These are phyloP conservation scores for Pheosia gnoma DNA, from an alignment of 2,888 invertebrate genomes.

Conservation along the genomic window DNA sequence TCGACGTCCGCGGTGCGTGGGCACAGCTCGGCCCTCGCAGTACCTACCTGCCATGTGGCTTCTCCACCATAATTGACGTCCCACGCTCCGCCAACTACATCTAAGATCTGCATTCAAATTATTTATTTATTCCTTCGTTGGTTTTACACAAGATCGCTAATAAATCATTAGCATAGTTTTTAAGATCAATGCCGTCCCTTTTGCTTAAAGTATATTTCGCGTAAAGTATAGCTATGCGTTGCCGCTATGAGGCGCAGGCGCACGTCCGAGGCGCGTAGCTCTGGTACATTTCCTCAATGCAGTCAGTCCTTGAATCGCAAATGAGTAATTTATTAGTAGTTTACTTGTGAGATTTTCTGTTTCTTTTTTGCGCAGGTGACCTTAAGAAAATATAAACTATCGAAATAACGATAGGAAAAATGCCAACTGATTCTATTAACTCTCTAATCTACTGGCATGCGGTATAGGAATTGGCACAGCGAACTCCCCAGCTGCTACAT, in stretches of 20 bases:
- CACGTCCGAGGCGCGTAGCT: conserved; percentile 17
- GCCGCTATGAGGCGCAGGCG: conserved; percentile 32
- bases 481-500: conserved; percentile 20
- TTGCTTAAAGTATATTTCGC: conserved; percentile 4
- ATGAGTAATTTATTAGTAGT: conserved; percentile 6
- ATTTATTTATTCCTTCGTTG: not conserved
- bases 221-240: conserved; percentile 7
- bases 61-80: conserved; percentile 4
- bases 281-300: conserved; percentile 14
- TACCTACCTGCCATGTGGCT: not conserved
- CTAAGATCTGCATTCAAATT: not conserved
- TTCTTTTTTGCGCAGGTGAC: too few species aligned
- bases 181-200: too few species aligned
- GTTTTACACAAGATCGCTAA: not conserved
- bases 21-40: not conserved
- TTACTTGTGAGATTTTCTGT: too few species aligned
- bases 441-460: not conserved
- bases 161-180: too few species aligned
- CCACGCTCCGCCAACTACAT: not conserved
- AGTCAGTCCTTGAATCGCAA: conserved; percentile 10
- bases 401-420: not conserved
- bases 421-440: not conserved
- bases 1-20: conserved; percentile 5
- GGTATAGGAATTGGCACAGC: not conserved
- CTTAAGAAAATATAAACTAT: too few species aligned